Base-by-base conservation (phyloP, 1,140 invertebrate genomes). In the Sipha flava region DNA sequence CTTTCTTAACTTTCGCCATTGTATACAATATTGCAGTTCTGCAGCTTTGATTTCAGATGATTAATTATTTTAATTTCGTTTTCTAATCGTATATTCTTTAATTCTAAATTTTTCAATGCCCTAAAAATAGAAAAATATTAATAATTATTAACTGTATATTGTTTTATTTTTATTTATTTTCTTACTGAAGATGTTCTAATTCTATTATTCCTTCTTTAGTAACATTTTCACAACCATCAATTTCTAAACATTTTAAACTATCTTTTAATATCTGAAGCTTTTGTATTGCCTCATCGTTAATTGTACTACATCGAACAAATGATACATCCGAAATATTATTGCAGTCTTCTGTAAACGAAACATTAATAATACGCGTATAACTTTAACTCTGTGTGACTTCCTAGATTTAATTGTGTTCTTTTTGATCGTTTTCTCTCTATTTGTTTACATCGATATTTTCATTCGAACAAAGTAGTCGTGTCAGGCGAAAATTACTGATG, bases 281-380 rank as follows among this genome's bases (percentile, higher is more conserved):
- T 23, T 0, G 29, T 5, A 77, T 23, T 77, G 73, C 73, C 59
- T 77, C 14, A 26, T 77, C 43, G 5, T 77, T n/a, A 23, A 77
- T 37, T n/a, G 73, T 57, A 3, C 59, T 12, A 12, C 73, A 77
- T 29, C 52, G 34, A 57, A 77, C 14, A 26, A 77, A 77, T 59
- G 34, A 31, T 9, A 77, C 23, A 18, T 52, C 0, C 26, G 52
- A 59, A 59, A 77, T 77, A 77, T 43, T 26, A 3, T 59, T 43
- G 43, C 73, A 77, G 4, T 57, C 23, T 77, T 59, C 73, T 77
- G 14, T 57, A 77, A 40, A 77, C n/a, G n/a, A n/a, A n/a, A n/a
- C n/a, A n/a, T n/a, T n/a, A n/a, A n/a, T n/a, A n/a, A n/a, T n/a
- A n/a, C n/a, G n/a, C n/a, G n/a, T n/a, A n/a, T n/a, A n/a, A n/a